A percentile compares a stretch with the other conserved stretches of the same genome.
Conservation (phyloP, 2,797 vertebrate species). For the Callimico goeldii region DNA sequence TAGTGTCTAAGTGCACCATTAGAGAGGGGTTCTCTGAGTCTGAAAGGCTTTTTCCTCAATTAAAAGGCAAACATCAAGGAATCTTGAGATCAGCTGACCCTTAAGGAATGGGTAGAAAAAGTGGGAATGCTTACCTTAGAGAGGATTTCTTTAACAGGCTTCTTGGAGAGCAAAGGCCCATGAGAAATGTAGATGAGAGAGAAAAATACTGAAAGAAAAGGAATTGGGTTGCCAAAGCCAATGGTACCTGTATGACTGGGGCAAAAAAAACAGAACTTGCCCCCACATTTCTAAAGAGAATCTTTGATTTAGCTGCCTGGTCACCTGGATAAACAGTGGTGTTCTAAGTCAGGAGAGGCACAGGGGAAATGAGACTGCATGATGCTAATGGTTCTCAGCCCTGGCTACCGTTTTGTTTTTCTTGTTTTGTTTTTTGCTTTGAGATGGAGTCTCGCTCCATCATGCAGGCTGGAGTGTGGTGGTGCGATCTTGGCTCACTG, state of each 20-base stretch:
- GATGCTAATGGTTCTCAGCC: not conserved
- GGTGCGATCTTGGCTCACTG: not conserved
- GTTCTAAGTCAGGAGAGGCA: not conserved
- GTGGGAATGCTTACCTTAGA: not conserved
- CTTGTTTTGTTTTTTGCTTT: not conserved
- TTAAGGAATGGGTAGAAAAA: not conserved
- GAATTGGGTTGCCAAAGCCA: not conserved
- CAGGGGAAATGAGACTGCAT: not conserved
- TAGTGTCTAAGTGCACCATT: not conserved
- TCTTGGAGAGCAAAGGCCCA: not conserved
- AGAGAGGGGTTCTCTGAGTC: not conserved
- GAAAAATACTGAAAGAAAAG: not conserved
- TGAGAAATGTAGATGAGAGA: not conserved
- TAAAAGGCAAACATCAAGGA: not conserved
- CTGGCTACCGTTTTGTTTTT: not conserved
- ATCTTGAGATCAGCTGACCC: not conserved
- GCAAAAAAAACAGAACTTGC: not conserved
- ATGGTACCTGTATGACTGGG: not conserved
- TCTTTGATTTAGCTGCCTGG: conserved; percentile 16
- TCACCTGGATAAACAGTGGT: not conserved
- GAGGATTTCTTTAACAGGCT: not conserved
- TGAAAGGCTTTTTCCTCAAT: not conserved
- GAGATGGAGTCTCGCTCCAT: not conserved
- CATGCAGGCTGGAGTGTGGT: not conserved
- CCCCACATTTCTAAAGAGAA: not conserved